phyloP scores from a whole-genome alignment of 1,140 invertebrate species.

The Megalonaias nervosa region DNA sequence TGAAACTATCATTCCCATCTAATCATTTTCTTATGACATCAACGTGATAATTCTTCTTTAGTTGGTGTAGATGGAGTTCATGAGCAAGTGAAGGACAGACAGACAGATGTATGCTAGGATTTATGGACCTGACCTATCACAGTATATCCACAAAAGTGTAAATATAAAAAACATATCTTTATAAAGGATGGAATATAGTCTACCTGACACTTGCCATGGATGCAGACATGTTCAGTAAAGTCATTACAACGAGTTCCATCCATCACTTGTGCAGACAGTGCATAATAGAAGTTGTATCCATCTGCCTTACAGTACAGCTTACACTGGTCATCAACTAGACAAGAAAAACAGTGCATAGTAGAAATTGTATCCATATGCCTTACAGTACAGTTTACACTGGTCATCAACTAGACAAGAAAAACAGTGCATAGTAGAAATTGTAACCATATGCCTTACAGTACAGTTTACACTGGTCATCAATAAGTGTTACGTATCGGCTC shows the following conservation, averaged over 20 bases:
- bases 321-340: conserved; percentile 77
- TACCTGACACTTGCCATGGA: conserved; percentile 50
- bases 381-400: conserved; percentile 84
- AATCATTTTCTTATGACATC: too few species aligned
- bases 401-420: conserved; percentile 58
- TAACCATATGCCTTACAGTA: conserved; percentile 71
- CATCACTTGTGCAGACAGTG: conserved; percentile 74
- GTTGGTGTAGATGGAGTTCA: too few species aligned
- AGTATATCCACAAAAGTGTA: too few species aligned
- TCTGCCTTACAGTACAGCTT: conserved; percentile 77
- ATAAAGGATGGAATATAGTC: not conserved
- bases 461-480: conserved; percentile 83
- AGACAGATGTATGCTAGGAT: too few species aligned
- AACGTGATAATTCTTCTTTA: too few species aligned
- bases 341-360: not conserved
- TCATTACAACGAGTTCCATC: conserved; percentile 56
- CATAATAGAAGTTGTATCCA: conserved; percentile 50
- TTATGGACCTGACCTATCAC: too few species aligned
- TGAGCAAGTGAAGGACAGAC: too few species aligned
- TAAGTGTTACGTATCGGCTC: too few species aligned
- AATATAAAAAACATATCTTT: too few species aligned
- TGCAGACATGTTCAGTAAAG: conserved; percentile 44
- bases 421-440: conserved; percentile 28
- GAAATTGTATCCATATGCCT: conserved; percentile 46
- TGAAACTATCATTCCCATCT: too few species aligned